A percentile compares a stretch with the other conserved stretches of the same genome.
Conservation (phyloP, 2,113 vertebrate genomes). For the Eira barbara region DNA sequence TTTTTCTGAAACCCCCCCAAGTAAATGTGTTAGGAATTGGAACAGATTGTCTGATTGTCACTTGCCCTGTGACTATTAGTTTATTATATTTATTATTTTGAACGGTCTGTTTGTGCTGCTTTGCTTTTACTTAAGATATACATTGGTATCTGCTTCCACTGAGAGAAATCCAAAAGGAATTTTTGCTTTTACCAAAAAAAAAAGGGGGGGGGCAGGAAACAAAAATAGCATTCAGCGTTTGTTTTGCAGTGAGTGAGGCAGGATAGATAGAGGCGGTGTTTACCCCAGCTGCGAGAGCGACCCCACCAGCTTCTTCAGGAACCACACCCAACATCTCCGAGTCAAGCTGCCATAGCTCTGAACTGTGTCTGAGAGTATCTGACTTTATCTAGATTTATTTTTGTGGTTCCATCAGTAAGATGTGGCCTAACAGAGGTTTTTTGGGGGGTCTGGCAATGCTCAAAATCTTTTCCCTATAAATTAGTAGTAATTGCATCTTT, state of each 20-base stretch:
- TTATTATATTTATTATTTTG: background rate
- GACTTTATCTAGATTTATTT: background rate
- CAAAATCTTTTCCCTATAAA: background rate
- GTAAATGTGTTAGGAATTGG: background rate
- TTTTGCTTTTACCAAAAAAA: background rate
- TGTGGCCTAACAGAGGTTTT: background rate
- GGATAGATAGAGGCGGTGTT: background rate
- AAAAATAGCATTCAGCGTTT: background rate
- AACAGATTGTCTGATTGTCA: background rate
- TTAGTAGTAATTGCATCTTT: background rate
- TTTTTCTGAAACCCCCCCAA: background rate
- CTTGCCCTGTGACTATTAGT: background rate
- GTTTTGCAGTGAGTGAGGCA: background rate
- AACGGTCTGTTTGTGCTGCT: background rate
- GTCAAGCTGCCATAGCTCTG: background rate
- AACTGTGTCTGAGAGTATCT: background rate
- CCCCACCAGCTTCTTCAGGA: background rate
- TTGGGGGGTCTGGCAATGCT: background rate
- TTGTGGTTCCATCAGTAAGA: background rate
- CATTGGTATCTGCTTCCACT: background rate
- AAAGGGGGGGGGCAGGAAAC: too few species aligned
- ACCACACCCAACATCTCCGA: background rate
- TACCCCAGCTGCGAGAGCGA: background rate
- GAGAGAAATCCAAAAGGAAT: background rate
- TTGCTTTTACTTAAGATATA: background rate